Base-by-base conservation (phyloP, 2,113 vertebrate species). In the Chionodraco myersi region DNA sequence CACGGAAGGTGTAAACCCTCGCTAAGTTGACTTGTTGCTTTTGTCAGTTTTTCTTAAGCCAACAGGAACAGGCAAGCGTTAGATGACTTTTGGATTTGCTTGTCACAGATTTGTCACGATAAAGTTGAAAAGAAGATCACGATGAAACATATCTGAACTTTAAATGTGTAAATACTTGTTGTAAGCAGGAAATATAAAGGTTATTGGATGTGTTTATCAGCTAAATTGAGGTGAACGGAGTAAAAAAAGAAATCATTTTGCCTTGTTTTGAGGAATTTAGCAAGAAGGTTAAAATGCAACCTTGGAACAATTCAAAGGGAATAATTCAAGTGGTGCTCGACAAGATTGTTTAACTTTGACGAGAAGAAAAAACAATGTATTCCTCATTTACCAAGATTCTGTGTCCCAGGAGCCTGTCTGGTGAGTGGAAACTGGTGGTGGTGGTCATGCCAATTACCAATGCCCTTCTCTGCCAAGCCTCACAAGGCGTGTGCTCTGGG, bases 371-470 rank as follows among this genome's bases (percentile, higher is more conserved):
- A 41, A 41, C 36, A 7, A 41, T 41, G 5, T 41, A 41, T 41
- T 41, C 36, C 36, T 41, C 36, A 41, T 41, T 41, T 41, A 41
- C 5, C 36, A 7, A 41, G 36, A 41, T 41, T 41, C 7, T 41
- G 36, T 16, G 44, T 80, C 72, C 49, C 53, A 1, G 54, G 21
- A 49, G 63, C 30, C 64, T 7, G 21, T n/a, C 41, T n/a, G 0
- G 2, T 54, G 23, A 52, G 61, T 47, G 9, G 11, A 71, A 72
- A 81, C 76, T 15, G 61, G 53, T 41, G 36, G 36, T 41, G 36
- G 36, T 7, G 62, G 71, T 64, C 77, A 30, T 7, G 47, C 34
- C 54, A 6, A 60, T 69, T 69, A 79, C 80, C 73, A 48, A 54
- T 18, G 0, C 56, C 56, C 41, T 13, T 4, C 13, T 54, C 53